Evolutionary conservation across 2,797 vertebrate genomes (phyloP).

Genomic region (Macropus fuliginosus): DNA sequence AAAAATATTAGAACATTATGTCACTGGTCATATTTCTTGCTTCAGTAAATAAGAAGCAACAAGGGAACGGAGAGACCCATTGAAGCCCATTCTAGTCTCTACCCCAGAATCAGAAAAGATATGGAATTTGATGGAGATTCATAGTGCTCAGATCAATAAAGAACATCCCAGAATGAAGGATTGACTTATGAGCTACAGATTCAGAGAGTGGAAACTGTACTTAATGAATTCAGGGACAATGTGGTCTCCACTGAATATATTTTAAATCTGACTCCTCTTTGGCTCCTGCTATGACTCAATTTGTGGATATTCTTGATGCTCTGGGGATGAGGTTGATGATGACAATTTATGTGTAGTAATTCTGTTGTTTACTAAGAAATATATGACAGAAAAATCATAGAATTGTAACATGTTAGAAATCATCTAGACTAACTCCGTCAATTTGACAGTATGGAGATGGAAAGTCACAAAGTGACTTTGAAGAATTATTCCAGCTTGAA

Average conservation of each 20-base stretch:
- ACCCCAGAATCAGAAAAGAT: neutral
- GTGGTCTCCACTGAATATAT: neutral
- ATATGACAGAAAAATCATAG: neutral
- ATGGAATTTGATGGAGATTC: neutral
- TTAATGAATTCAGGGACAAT: neutral
- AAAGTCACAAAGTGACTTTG: neutral
- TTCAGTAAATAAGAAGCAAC: neutral
- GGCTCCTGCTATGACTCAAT: neutral
- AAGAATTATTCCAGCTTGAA: neutral
- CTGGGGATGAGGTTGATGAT: neutral
- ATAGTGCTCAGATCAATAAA: neutral
- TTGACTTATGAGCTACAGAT: neutral
- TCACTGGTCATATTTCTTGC: neutral
- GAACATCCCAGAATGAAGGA: neutral
- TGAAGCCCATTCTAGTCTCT: neutral
- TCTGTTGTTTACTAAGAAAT: neutral
- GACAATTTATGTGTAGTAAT: neutral
- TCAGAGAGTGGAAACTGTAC: neutral
- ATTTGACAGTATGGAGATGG: neutral
- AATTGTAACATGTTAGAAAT: neutral
- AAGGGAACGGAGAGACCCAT: neutral
- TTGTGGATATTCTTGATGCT: neutral
- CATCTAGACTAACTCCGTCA: neutral
- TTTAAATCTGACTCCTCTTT: neutral
- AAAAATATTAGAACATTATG: neutral